A percentile compares a stretch with the other conserved stretches of the same genome.
phyloP scores from a whole-genome alignment of 2,888 invertebrate species.

The Xanthostigma xanthostigma region DNA sequence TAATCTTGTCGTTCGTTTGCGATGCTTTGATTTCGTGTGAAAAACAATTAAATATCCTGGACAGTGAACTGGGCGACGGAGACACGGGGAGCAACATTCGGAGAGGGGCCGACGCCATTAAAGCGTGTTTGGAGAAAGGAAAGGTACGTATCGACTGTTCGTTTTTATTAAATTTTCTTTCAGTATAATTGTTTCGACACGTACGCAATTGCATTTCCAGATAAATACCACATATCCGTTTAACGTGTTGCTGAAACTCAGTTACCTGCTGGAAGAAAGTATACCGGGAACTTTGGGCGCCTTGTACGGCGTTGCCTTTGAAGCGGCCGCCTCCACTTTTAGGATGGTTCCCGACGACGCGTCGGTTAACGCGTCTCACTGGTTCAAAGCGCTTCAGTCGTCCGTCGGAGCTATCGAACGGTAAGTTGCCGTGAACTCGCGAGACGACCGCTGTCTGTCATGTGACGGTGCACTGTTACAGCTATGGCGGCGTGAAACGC shows the following conservation, averaged over 20 bases:
- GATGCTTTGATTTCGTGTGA: conserved; percentile 43
- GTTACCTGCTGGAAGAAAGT: conserved; percentile 46
- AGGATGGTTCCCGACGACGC: conserved; percentile 21
- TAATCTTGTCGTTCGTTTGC: conserved; percentile 28
- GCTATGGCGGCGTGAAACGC: neutral
- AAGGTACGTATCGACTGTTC: conserved; percentile 20
- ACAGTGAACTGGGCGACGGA: conserved; percentile 56
- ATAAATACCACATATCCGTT: neutral
- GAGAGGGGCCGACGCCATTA: conserved; percentile 20
- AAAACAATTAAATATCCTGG: conserved; percentile 46
- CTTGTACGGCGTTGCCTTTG: conserved; percentile 60
- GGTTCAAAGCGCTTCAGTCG: conserved; percentile 31
- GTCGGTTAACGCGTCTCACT: conserved; percentile 20
- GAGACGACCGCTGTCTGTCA: no score
- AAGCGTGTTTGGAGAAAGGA: conserved; percentile 16
- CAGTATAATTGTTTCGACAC: no score
- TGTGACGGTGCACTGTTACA: neutral
- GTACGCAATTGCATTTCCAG: neutral
- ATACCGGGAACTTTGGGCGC: conserved; percentile 74
- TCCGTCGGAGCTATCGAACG: conserved; percentile 34
- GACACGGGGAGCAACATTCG: conserved; percentile 43
- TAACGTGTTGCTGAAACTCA: conserved; percentile 22
- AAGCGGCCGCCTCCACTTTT: conserved; percentile 41
- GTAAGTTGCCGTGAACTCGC: conserved; percentile 13
- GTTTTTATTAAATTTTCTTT: conserved; percentile 13